These are phyloP conservation scores for Ophioninae sp. DNA, from an alignment of 2,888 invertebrate genomes.

Conservation along the genomic window DNA sequence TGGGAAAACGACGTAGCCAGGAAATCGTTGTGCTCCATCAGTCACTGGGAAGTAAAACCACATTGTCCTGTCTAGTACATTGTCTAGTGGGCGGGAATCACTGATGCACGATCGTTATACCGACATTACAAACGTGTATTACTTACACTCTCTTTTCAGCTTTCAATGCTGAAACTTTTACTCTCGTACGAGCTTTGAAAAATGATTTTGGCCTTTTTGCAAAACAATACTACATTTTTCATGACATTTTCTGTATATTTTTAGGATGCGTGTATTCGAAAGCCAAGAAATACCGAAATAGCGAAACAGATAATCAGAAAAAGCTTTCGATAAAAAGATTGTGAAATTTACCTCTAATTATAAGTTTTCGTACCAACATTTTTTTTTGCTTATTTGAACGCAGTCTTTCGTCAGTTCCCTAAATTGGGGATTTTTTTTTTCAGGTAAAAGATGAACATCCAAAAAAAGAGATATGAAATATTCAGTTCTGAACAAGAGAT, in stretches of 20 bases:
- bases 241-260: too few relatives aligned
- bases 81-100: neutral
- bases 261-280: too few relatives aligned
- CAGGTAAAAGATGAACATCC: neutral
- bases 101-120: neutral
- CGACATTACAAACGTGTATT: neutral
- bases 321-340: too few relatives aligned
- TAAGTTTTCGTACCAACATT: too few relatives aligned
- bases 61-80: neutral
- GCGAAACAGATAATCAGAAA: too few relatives aligned
- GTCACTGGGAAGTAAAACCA: neutral
- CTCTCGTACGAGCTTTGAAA: neutral
- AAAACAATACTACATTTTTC: too few relatives aligned
- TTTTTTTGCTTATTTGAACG: too few relatives aligned
- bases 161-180: too few relatives aligned
- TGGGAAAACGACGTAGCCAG: constrained; percentile 1
- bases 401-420: too few relatives aligned
- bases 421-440: neutral
- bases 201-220: neutral
- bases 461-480: constrained; percentile 30
- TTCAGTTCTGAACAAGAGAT: constrained; percentile 11
- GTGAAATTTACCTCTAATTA: too few relatives aligned
- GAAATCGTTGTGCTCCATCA: neutral
- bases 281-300: too few relatives aligned
- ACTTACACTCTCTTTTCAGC: neutral